phyloP scores from a whole-genome alignment of 2,797 vertebrate species.

The Hafferia zeledoni region DNA sequence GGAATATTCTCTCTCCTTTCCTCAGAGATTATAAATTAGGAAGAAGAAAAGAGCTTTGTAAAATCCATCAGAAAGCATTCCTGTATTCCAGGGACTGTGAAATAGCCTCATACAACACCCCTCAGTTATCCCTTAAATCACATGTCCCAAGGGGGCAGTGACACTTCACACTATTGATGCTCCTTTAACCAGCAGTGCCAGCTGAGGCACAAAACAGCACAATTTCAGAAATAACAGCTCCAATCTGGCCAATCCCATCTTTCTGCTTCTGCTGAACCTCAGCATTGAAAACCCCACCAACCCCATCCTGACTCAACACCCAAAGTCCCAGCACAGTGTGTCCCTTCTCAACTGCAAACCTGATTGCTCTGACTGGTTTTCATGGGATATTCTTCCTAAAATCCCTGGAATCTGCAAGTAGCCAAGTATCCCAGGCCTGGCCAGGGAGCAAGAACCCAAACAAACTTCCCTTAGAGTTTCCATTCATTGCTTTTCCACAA shows the following conservation, averaged over 20 bases:
- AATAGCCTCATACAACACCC: background rate
- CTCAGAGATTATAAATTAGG: background rate
- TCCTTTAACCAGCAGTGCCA: background rate
- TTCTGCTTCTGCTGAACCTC: background rate
- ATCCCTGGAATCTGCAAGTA: background rate
- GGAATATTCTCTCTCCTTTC: background rate
- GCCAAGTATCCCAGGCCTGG: background rate
- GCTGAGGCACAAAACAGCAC: background rate
- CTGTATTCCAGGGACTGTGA: background rate
- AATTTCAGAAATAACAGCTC: background rate
- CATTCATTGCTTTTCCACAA: background rate
- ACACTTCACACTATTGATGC: background rate
- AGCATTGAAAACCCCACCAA: background rate
- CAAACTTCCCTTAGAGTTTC: background rate
- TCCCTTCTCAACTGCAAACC: background rate
- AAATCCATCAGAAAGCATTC: background rate
- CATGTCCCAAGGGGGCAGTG: background rate
- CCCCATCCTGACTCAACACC: background rate
- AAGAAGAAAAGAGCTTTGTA: background rate
- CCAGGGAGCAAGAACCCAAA: background rate
- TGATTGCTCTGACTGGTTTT: background rate
- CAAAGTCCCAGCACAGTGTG: accelerated
- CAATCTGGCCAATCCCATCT: background rate
- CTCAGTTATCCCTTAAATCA: background rate
- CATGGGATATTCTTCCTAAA: background rate